A percentile compares a stretch with the other conserved stretches of the same genome.
Conservation (phyloP, 2,113 vertebrate species). For the Myotis yumanensis region DNA sequence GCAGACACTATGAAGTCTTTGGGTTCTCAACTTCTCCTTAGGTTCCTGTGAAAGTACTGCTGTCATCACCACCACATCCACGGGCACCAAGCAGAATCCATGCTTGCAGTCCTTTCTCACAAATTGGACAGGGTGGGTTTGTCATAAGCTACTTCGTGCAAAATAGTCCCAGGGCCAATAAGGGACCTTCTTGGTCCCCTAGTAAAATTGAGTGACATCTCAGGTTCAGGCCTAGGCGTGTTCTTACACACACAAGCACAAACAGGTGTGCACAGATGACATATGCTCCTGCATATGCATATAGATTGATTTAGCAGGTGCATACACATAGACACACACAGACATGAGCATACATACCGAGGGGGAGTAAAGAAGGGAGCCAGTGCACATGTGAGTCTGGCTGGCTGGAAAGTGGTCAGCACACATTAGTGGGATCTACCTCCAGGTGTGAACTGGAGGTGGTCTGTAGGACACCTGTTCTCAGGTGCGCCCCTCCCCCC, state of each 20-base stretch:
- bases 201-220: neutral
- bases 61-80: neutral
- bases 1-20: accelerated
- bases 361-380: neutral
- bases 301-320: neutral
- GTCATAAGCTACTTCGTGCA: neutral
- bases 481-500: accelerated
- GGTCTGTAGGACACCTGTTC: neutral
- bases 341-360: neutral
- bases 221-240: neutral
- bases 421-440: neutral
- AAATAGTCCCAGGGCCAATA: neutral
- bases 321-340: neutral
- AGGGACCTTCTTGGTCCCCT: neutral
- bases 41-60: neutral
- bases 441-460: neutral
- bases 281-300: too few species aligned
- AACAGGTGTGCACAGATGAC: neutral
- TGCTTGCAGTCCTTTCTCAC: neutral
- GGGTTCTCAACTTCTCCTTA: neutral
- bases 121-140: neutral
- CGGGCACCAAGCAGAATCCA: neutral
- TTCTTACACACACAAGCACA: neutral
- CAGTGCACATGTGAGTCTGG: neutral
- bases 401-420: neutral